phyloP scores from a whole-genome alignment of 2,113 vertebrate genomes.

The Clarias magur region DNA sequence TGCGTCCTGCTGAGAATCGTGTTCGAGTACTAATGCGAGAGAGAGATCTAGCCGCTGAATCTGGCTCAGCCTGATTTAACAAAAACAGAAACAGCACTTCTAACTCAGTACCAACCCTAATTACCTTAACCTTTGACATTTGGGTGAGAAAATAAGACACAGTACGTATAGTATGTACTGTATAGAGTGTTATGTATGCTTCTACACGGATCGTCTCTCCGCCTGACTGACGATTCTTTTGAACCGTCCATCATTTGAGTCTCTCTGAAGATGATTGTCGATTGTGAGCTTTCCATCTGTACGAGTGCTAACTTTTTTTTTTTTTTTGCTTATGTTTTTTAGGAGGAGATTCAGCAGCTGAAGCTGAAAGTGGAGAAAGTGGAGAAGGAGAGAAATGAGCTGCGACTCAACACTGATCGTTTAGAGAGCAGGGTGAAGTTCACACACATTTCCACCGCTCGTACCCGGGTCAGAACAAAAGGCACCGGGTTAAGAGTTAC shows the following conservation, averaged over 20 bases:
- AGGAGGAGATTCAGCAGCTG: slow-evolving; percentile 96
- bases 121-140: slow-evolving; percentile 3
- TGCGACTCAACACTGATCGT: slow-evolving; percentile 90
- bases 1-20: slow-evolving; percentile 36
- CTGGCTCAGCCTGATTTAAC: slow-evolving; percentile 33
- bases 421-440: slow-evolving; percentile 85
- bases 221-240: neutral
- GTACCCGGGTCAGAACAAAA: neutral
- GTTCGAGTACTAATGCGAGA: slow-evolving; percentile 23
- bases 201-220: neutral
- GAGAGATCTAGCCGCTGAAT: slow-evolving; percentile 19
- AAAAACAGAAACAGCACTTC: slow-evolving; percentile 30
- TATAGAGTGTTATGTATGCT: neutral
- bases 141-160: neutral
- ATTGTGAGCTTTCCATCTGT: neutral
- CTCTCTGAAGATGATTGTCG: neutral
- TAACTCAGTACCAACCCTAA: slow-evolving; percentile 24
- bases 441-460: slow-evolving; percentile 16
- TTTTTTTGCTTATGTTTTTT: slow-evolving; percentile 6
- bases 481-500: neutral
- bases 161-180: no score
- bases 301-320: neutral
- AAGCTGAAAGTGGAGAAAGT: slow-evolving; percentile 88
- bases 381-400: slow-evolving; percentile 93
- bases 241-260: neutral